Conservation (phyloP, 2,888 invertebrate genomes). For the Tetheella fluctuosa region DNA sequence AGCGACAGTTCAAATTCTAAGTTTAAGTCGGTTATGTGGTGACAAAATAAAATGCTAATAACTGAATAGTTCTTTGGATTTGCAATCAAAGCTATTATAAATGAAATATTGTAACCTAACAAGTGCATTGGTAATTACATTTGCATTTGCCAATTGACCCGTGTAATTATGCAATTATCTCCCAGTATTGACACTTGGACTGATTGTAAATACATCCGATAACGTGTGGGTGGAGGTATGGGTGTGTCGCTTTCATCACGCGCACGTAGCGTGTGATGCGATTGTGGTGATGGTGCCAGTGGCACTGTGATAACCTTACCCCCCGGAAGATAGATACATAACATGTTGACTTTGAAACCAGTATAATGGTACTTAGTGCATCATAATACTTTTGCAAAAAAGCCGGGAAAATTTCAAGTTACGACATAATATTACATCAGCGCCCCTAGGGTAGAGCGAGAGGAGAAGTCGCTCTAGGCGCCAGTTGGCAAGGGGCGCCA, state of each 20-base stretch:
- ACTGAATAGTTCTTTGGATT: too few species aligned
- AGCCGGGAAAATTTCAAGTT: too few species aligned
- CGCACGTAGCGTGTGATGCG: constrained; percentile 23
- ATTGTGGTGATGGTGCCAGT: too few species aligned
- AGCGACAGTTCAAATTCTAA: background rate
- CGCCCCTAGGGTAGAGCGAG: too few species aligned
- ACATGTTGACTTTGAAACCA: constrained; percentile 49
- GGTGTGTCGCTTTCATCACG: constrained; percentile 38
- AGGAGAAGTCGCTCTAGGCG: too few species aligned
- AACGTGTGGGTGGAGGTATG: background rate
- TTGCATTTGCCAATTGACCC: constrained; percentile 1
- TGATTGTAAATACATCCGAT: background rate
- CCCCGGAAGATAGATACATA: constrained; percentile 30
- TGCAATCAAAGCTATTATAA: background rate
- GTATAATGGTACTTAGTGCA: background rate
- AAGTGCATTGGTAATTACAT: background rate
- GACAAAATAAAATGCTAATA: background rate
- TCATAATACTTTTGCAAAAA: background rate
- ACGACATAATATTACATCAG: too few species aligned
- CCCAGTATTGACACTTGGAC: background rate
- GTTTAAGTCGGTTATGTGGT: background rate
- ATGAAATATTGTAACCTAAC: background rate
- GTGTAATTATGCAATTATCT: background rate
- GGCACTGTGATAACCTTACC: constrained; percentile 41
- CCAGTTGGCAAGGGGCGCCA: too few species aligned